A percentile compares a stretch with the other conserved stretches of the same genome.
Evolutionary conservation across 1,140 invertebrate species (phyloP).

Genomic region (Pogonomyrmex californicus): DNA sequence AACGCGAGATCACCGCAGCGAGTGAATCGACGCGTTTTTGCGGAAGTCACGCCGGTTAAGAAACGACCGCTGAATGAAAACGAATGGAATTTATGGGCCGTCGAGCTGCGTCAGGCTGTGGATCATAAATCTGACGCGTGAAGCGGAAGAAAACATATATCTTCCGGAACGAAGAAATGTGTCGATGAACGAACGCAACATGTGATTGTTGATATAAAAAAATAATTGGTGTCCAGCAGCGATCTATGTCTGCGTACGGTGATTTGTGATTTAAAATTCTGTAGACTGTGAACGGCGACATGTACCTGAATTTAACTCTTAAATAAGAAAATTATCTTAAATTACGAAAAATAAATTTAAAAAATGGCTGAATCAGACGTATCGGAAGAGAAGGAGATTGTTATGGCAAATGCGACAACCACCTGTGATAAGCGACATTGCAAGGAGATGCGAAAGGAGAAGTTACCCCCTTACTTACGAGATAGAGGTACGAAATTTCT

Average conservation of each 20-base stretch:
- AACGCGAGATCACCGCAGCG: neutral
- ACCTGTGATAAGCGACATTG: slow-evolving; percentile 64
- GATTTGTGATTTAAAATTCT: slow-evolving; percentile 4
- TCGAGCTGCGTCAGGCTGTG: slow-evolving; percentile 9
- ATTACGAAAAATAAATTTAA: neutral
- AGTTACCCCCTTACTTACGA: slow-evolving; percentile 77
- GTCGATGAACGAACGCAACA: neutral
- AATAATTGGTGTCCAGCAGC: neutral
- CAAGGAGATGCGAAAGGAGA: slow-evolving; percentile 74
- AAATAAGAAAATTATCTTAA: neutral
- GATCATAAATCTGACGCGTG: slow-evolving; percentile 41
- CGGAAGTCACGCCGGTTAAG: slow-evolving; percentile 14
- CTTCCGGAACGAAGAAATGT: neutral
- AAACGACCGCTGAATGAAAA: neutral
- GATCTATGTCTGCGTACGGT: neutral
- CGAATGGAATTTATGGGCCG: slow-evolving; percentile 8
- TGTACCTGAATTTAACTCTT: neutral
- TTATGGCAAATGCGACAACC: slow-evolving; percentile 7
- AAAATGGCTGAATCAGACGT: slow-evolving; percentile 32
- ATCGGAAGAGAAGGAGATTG: slow-evolving; percentile 41
- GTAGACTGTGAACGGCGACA: neutral
- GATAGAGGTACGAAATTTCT: slow-evolving; percentile 77
- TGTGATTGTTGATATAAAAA: neutral
- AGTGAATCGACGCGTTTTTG: slow-evolving; percentile 19
- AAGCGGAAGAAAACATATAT: slow-evolving; percentile 10